Percentiles rank a stretch among this genome's conserved stretches.
These are phyloP conservation scores for Osedax fenrisi DNA, from an alignment of 2,888 invertebrate species.

Conservation along the genomic window DNA sequence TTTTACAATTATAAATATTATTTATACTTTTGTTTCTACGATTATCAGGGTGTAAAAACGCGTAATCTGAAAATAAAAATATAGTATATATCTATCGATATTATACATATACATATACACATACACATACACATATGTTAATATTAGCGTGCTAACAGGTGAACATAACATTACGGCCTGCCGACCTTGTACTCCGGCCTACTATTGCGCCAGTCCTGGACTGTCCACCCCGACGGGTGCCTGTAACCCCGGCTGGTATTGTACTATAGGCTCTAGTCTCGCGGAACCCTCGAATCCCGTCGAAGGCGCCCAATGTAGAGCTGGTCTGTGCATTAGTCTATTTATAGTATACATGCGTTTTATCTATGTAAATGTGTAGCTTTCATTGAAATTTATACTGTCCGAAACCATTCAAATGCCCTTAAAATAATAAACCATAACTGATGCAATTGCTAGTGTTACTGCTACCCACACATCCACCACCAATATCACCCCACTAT, in stretches of 20 bases:
- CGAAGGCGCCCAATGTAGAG: slow-evolving; percentile 44
- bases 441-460: too few relatives aligned
- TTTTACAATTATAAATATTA: too few relatives aligned
- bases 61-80: too few relatives aligned
- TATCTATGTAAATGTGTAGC: not conserved
- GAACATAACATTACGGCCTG: slow-evolving; percentile 39
- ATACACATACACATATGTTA: too few relatives aligned
- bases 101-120: too few relatives aligned
- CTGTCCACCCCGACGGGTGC: slow-evolving; percentile 38
- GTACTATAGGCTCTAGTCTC: slow-evolving; percentile 39
- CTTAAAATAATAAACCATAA: too few relatives aligned
- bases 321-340: too few relatives aligned
- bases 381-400: not conserved
- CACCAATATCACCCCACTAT: too few relatives aligned
- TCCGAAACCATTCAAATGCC: not conserved
- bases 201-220: slow-evolving; percentile 41
- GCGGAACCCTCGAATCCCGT: slow-evolving; percentile 40
- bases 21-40: too few relatives aligned
- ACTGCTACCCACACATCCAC: too few relatives aligned
- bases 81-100: too few relatives aligned
- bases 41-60: too few relatives aligned
- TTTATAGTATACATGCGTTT: not conserved
- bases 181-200: slow-evolving; percentile 42
- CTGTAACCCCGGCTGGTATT: slow-evolving; percentile 45
- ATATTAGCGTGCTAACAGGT: slow-evolving; percentile 37